Evolutionary conservation across 2,888 invertebrate genomes (phyloP).

Genomic region (Sphaerophoria taeniata): DNA sequence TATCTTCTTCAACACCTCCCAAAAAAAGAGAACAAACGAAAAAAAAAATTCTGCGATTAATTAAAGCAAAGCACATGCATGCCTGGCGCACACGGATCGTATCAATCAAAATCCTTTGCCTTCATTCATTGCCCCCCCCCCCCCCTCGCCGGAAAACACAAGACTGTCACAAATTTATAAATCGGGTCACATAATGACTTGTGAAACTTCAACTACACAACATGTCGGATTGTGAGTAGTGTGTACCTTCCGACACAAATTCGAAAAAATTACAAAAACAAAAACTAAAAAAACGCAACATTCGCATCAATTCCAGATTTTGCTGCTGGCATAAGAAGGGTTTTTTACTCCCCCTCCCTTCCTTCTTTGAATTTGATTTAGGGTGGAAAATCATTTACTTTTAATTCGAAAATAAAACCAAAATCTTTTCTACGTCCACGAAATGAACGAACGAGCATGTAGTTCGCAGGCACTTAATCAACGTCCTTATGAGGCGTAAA

Average conservation of each 20-base stretch:
- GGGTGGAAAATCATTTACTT: constrained; percentile 37
- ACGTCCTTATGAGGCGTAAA: constrained; percentile 73
- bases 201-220: constrained; percentile 31
- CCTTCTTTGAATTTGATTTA: background rate
- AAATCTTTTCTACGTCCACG: constrained; percentile 39
- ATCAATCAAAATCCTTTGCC: constrained; percentile 66
- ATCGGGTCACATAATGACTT: constrained; percentile 63
- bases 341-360: background rate
- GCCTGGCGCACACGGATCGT: constrained; percentile 50
- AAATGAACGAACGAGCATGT: too few species aligned
- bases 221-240: constrained; percentile 15
- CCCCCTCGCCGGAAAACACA: too few species aligned
- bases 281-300: constrained; percentile 55
- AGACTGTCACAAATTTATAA: constrained; percentile 54
- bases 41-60: constrained; percentile 66
- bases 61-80: constrained; percentile 61
- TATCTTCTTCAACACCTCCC: background rate
- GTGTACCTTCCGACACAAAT: background rate
- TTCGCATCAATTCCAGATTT: constrained; percentile 62
- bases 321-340: background rate
- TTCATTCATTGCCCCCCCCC: constrained; percentile 2
- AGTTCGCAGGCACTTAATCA: constrained; percentile 63
- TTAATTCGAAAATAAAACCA: constrained; percentile 60
- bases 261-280: background rate
- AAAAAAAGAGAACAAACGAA: constrained; percentile 7